Evolutionary conservation across 2,888 invertebrate genomes (phyloP), one percentile per base, ranked within the genome.

Genomic region (Tenthredo mesomela): DNA sequence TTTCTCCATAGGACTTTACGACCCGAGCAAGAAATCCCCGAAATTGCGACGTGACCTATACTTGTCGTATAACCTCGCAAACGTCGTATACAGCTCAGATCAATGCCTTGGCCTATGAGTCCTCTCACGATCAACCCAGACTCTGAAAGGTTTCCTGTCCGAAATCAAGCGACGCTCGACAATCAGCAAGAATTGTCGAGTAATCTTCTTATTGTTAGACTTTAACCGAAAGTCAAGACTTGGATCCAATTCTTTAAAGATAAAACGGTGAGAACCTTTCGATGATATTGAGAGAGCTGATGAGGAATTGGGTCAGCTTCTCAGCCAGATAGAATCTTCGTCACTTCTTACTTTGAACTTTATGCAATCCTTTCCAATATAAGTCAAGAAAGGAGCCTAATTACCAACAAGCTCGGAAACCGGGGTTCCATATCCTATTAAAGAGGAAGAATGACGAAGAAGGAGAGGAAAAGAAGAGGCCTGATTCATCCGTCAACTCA

Each of bases 171-270:
- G 15, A 40, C n/a, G 61, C 37, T 61, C 80, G 61, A 61, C 80
- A 80, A 80, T 80, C 80, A 80, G 18, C 37, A 25, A 54, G 61
- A 80, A 80, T 61, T 80, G 80, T 80, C 80, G 37, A 80, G 80
- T 80, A 40, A 80, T 80, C 61, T 58, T 58, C 80, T 61, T 21
- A 80, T 80, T 80, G 61, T 80, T 40, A 37, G 58, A 40, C 9
- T 50, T 29, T 15, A 58, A 4, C 80, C 67, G 33, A 50, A 80
- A 58, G 61, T 50, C 37, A 21, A 61, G 61, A 40, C n/a, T 61
- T 4, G n/a, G 50, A 73, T 73, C n/a, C 7, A 37, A 37, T 7
- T 73, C 43, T 43, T 73, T 73, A 43, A 77, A 50, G 80, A 58
- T 50, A 61, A 61, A 61, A 58, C 21, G 21, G 33, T 33, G 54